These are phyloP conservation scores for Dendrolimus pini DNA, from an alignment of 2,888 invertebrate species.

Conservation along the genomic window DNA sequence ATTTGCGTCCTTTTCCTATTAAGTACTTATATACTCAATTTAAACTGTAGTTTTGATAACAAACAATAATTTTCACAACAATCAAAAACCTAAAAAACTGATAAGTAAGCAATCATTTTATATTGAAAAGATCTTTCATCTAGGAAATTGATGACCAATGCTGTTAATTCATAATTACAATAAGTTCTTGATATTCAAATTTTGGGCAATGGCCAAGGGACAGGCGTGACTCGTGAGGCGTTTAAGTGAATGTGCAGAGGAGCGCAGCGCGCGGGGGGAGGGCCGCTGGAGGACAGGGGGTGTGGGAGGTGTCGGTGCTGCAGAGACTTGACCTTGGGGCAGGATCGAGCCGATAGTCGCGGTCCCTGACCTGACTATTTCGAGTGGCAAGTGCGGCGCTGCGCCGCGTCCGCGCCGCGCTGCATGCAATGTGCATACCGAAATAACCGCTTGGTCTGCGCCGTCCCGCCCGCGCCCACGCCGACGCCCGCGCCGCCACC, in stretches of 20 bases:
- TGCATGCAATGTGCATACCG: slow-evolving; percentile 76
- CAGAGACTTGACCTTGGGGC: slow-evolving; percentile 74
- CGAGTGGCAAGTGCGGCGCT: slow-evolving; percentile 71
- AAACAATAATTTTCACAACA: too few relatives aligned
- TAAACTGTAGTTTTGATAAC: too few relatives aligned
- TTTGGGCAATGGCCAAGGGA: slow-evolving; percentile 15
- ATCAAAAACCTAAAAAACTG: too few relatives aligned
- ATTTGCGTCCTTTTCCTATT: too few relatives aligned
- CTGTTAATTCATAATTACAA: neutral
- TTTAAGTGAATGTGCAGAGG: slow-evolving; percentile 38
- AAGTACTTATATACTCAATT: too few relatives aligned
- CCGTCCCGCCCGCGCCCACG: slow-evolving; percentile 42
- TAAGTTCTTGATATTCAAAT: slow-evolving; percentile 7
- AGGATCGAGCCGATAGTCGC: slow-evolving; percentile 69
- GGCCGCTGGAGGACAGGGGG: slow-evolving; percentile 21
- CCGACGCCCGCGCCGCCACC: slow-evolving; percentile 16
- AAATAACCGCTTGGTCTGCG: slow-evolving; percentile 63
- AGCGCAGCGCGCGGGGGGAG: slow-evolving; percentile 18
- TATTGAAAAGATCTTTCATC: too few relatives aligned
- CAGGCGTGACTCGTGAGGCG: slow-evolving; percentile 42
- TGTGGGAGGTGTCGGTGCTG: slow-evolving; percentile 37
- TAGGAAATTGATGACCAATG: too few relatives aligned
- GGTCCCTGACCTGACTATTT: slow-evolving; percentile 77
- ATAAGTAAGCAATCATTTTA: too few relatives aligned
- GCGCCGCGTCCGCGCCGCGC: slow-evolving; percentile 43